Evolutionary conservation across 1,140 invertebrate genomes (phyloP), one percentile per base, ranked within the genome.

Genomic region (Nixonia krombeini): DNA sequence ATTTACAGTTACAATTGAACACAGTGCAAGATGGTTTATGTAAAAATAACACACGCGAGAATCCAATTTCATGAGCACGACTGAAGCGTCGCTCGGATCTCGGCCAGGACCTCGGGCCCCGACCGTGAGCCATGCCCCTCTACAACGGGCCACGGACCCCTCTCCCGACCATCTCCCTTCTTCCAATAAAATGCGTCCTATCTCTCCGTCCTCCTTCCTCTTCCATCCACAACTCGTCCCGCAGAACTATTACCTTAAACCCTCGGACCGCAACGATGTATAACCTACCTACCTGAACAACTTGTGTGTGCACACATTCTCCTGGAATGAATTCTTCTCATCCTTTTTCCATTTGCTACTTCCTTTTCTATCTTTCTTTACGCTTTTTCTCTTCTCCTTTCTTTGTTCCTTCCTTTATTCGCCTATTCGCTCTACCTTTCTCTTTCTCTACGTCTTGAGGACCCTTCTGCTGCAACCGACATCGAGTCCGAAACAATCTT

Each of bases 61-160:
- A 42, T 51, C 49, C 63, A 70, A 70, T 62, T 72, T 78, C 81
- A 81, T 68, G 74, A 73, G 76, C 75, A 74, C 78, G 75, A 83
- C 82, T 83, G 81, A 78, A 67, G 70, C 74, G 73, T 63, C 70
- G 72, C 73, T 52, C 70, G 38, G 55, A 70, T 68, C 71, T 74
- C 66, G 70, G 62, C 69, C 74, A 73, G 73, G 75, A 73, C 65
- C 70, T 72, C 59, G 67, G 80, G 77, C 76, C 76, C 76, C 78
- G 76, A 74, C 74, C 76, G 64, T 77, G 73, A 75, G 72, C 50
- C 65, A 15, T 55, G 62, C 67, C 66, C 71, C 64, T 67, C 55
- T 53, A 44, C 23, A 15, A 29, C 55, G 64, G 58, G 50, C 66
- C 62, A 47, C 53, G 16, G 55, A 45, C 9, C 18, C 52, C 44